These are phyloP conservation scores for Orchesella flavescens DNA, from an alignment of 2,888 invertebrate genomes.

Conservation along the genomic window DNA sequence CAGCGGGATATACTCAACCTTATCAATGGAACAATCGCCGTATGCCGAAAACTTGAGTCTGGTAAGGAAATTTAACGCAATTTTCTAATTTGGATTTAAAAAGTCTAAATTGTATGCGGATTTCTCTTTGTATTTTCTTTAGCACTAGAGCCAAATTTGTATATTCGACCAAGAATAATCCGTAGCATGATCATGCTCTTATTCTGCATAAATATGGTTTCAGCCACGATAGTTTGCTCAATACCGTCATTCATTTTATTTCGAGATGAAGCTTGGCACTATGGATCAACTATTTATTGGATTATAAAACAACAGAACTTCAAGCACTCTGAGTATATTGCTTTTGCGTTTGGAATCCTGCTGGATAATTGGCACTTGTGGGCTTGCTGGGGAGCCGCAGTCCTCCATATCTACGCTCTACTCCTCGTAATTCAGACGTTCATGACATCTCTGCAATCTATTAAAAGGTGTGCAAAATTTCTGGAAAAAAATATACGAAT, in stretches of 20 bases:
- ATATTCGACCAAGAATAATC: not conserved
- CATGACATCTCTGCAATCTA: not conserved
- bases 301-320: not conserved
- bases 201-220: not conserved
- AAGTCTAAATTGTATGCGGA: no score
- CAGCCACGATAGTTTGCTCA: not conserved
- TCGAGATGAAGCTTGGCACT: not conserved
- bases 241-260: not conserved
- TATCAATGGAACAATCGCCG: not conserved
- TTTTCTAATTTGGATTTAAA: not conserved
- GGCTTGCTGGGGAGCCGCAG: not conserved
- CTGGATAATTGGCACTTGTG: not conserved
- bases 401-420: not conserved
- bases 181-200: not conserved
- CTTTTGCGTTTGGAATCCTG: not conserved
- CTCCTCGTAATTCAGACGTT: not conserved
- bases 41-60: not conserved
- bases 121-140: no score
- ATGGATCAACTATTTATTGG: not conserved
- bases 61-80: not conserved
- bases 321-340: not conserved
- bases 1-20: not conserved
- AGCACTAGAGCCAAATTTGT: not conserved
- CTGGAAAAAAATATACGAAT: not conserved
- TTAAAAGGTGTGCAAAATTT: not conserved